phyloP scores from a whole-genome alignment of 2,888 invertebrate species.

The Platerodrilus igneus region DNA sequence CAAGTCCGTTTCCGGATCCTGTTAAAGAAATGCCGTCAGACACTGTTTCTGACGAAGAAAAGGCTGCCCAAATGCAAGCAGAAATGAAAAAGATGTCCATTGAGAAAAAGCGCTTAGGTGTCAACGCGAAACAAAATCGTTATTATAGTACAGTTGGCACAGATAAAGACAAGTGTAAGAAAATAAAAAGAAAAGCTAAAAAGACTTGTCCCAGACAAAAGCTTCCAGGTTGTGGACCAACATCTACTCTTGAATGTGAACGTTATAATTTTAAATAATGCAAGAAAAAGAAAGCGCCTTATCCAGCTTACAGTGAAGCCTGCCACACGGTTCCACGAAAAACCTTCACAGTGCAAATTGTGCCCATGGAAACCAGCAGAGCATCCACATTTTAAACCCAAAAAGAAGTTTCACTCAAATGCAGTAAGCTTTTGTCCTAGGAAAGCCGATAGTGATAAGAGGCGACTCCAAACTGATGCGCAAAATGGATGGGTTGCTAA shows the following conservation, averaged over 20 bases:
- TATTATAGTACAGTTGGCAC: too few relatives aligned
- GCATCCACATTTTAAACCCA: conserved; percentile 33
- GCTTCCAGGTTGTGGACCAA: too few relatives aligned
- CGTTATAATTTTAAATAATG: too few relatives aligned
- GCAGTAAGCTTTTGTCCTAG: conserved; percentile 10
- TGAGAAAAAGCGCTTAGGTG: too few relatives aligned
- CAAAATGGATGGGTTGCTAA: conserved; percentile 13
- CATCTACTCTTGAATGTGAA: too few relatives aligned
- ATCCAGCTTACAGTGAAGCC: conserved; percentile 35
- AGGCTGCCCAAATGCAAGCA: conserved; percentile 42
- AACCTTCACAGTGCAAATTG: conserved; percentile 31
- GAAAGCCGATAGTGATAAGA: conserved; percentile 10
- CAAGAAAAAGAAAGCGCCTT: conserved; percentile 33
- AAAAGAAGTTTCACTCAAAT: conserved; percentile 29
- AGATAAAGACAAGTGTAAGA: too few relatives aligned
- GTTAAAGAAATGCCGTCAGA: conserved; percentile 43
- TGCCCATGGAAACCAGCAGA: conserved; percentile 33
- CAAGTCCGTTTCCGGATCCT: conserved; percentile 44
- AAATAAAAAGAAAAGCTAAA: too few relatives aligned
- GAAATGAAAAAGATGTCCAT: too few relatives aligned
- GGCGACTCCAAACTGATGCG: conserved; percentile 3
- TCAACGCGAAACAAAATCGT: too few relatives aligned
- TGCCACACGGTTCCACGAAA: conserved; percentile 32
- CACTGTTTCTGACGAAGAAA: conserved; percentile 43
- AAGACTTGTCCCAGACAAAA: too few relatives aligned